Evolutionary conservation across 1,140 invertebrate genomes (phyloP).

Genomic region (Heliconius eleuchia): DNA sequence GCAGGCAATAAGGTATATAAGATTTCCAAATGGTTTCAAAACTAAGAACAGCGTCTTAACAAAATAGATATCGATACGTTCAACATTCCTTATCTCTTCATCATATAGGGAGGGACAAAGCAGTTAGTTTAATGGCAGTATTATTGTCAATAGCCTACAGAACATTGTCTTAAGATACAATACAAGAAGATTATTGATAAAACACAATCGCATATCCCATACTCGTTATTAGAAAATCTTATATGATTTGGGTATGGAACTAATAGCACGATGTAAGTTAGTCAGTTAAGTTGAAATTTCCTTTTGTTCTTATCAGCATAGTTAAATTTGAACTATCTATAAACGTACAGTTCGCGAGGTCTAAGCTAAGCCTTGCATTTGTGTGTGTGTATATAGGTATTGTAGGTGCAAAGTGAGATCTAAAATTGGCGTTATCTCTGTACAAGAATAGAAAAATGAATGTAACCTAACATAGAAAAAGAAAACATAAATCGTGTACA

Average conservation of each 20-base stretch:
- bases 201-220: neutral
- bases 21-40: neutral
- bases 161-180: constrained; percentile 1
- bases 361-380: too few relatives aligned
- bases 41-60: neutral
- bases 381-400: too few relatives aligned
- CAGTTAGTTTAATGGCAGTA: neutral
- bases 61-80: neutral
- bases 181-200: neutral
- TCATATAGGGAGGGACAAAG: neutral
- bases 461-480: too few relatives aligned
- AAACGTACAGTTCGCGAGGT: neutral
- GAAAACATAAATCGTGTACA: too few relatives aligned
- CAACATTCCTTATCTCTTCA: neutral
- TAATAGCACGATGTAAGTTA: neutral
- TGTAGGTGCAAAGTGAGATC: too few relatives aligned
- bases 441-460: too few relatives aligned
- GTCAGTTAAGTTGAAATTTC: neutral
- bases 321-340: neutral
- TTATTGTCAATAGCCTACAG: neutral
- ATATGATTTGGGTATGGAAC: neutral
- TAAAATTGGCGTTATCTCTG: too few relatives aligned
- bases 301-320: neutral
- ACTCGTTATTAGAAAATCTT: neutral
- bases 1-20: too few relatives aligned